These are phyloP conservation scores for Drosophila chauvacae DNA, from an alignment of 1,140 invertebrate species.

Conservation along the genomic window DNA sequence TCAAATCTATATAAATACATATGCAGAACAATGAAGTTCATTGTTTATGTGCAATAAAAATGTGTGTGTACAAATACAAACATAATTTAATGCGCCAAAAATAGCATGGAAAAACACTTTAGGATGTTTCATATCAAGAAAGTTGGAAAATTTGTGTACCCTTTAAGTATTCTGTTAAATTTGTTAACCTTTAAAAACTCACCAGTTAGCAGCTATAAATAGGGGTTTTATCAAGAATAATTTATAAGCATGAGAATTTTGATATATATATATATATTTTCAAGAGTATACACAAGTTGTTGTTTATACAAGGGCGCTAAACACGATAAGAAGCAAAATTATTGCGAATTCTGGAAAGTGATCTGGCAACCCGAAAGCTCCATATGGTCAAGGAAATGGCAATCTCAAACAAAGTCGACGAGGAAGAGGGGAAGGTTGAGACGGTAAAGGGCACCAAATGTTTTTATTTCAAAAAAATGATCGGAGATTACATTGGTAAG, in stretches of 20 bases:
- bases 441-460: conserved; percentile 7
- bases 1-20: background rate
- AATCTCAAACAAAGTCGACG: background rate
- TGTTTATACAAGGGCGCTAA: background rate
- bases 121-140: background rate
- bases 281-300: conserved; percentile 1
- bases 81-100: background rate
- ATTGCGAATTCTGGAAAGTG: background rate
- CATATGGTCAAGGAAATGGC: conserved; percentile 23
- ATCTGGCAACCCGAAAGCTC: conserved; percentile 16
- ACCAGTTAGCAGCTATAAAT: no score
- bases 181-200: no score
- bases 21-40: conserved; percentile 2
- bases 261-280: background rate
- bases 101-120: background rate
- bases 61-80: background rate
- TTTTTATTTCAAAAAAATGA: conserved; percentile 41
- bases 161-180: background rate
- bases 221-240: no score
- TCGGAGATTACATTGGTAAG: conserved; percentile 38
- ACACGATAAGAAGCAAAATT: background rate
- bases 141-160: background rate
- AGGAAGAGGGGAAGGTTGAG: background rate
- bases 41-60: conserved; percentile 1
- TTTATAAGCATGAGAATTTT: no score